Base-by-base conservation (phyloP, 2,888 invertebrate genomes). In the Tiliacea aurago region DNA sequence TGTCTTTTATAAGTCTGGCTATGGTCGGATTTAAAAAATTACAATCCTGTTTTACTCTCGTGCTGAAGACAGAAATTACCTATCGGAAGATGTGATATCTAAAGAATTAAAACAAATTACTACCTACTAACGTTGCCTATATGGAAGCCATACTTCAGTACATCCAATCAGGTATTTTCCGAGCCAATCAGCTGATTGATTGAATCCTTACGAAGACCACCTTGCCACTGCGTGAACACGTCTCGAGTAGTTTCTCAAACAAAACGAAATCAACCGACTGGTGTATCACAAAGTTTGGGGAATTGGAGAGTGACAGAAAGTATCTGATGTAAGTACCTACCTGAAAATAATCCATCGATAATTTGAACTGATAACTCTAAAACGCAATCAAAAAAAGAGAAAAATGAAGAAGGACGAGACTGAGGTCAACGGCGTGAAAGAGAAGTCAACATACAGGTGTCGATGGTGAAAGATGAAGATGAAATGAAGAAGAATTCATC, bases 121-220 rank as follows among this genome's bases (percentile, higher is more conserved):
- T 33, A 49, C 10, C 5, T 64, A 64, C n/a, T 2, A 37, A 45
- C n/a, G 7, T 7, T 11, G 10, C n/a, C 51, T n/a, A 51, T 51
- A 51, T 4, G 51, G 87, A 86, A 85, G 70, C 85, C 85, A 0
- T 64, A 69, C 56, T 10, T 18, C 7, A 49, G 43, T 53, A 58
- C 43, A 51, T 56, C 53, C 64, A 78, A 67, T 77, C 53, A 86
- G 85, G 85, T 86, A 86, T 71, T 81, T 81, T 85, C 85, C 78
- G 51, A 81, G 11, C 2, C 78, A 81, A 80, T 80, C 84, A 80
- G 72, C 49, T 81, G 83, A 86, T 86, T 85, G 81, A 56, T 6
- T 66, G 85, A 86, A 86, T 65, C 87, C 85, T 45, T 86, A 86
- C 51, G 47, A 83, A 23, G 37, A 58, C 28, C 80, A 81, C 84